Base-by-base conservation (phyloP, 2,113 vertebrate genomes). In the Atractosteus spatula region DNA sequence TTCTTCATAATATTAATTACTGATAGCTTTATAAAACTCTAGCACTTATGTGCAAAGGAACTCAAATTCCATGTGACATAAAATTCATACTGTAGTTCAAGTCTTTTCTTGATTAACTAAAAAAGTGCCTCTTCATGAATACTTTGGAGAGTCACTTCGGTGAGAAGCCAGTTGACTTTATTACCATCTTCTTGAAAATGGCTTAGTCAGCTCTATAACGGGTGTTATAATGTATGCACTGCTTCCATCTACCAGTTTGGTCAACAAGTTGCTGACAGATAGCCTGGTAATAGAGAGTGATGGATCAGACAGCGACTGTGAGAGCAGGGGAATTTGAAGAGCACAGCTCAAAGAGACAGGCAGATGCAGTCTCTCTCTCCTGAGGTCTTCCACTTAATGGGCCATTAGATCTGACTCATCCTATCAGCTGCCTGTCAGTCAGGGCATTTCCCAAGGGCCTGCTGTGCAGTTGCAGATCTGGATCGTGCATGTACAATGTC, bases 351-450 rank as follows among this genome's bases (percentile, higher is more conserved):
- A 66, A 71, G 68, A 55, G 85, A 85, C 86, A 85, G 83, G 66
- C 62, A 55, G 80, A 83, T 72, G 70, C 86, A 73, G 59, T 81
- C 66, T 66, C 83, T 78, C 83, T 86, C 81, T 85, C 79, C 70
- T 1, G 76, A 77, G 74, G 82, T 88, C 89, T 86, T 92, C 86
- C 85, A 78, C 84, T 94, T 95, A 90, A 91, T 89, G 89, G 86
- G 78, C 94, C 93, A 96, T 95, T 96, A 92, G 83, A 89, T 78
- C 83, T 78, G 92, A 85, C 92, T 89, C 54, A 79, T 83, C 71
- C 0, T 73, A 88, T 93, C 83, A 85, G 77, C 72, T 72, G 73
- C 77, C 80, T 88, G 90, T 79, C 92, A 74, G 81, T 91, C 85
- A 92, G 41, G 67, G 55, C 17, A 55, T 76, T 51, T 78, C 72